A percentile compares a stretch with the other conserved stretches of the same genome.
These are phyloP conservation scores for Cyaniris semiargus DNA, from an alignment of 2,888 invertebrate species.

Conservation along the genomic window DNA sequence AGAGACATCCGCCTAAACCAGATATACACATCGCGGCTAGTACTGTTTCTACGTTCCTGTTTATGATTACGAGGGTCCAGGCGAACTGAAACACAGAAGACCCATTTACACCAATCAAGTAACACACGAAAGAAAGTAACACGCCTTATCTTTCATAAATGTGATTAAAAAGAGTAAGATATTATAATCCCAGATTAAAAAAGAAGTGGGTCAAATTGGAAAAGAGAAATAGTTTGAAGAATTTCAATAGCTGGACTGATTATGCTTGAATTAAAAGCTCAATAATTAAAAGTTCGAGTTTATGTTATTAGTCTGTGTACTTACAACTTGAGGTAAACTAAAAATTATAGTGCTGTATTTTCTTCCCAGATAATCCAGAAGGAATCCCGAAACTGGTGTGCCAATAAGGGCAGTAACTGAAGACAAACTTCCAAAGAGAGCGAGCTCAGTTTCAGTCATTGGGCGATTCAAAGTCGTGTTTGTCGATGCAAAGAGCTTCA, in stretches of 20 bases:
- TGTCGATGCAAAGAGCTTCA: constrained; percentile 53
- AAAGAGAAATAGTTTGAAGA: neutral
- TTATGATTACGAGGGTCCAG: constrained; percentile 54
- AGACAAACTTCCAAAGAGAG: constrained; percentile 52
- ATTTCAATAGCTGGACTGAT: too few relatives aligned
- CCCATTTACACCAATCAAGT: neutral
- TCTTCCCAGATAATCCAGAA: constrained; percentile 53
- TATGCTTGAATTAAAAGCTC: too few relatives aligned
- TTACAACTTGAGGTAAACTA: constrained; percentile 43
- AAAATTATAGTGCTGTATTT: constrained; percentile 46
- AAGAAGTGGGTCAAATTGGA: neutral
- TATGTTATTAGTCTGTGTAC: constrained; percentile 15
- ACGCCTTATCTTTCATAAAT: neutral
- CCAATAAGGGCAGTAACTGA: constrained; percentile 49
- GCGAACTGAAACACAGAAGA: constrained; percentile 48
- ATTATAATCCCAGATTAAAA: neutral
- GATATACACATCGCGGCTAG: constrained; percentile 54
- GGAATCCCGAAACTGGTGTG: constrained; percentile 48
- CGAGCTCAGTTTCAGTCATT: constrained; percentile 51
- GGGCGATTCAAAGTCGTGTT: constrained; percentile 50
- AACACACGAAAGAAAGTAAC: too few relatives aligned
- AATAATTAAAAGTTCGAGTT: too few relatives aligned
- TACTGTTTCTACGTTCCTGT: constrained; percentile 53
- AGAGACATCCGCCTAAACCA: constrained; percentile 53
- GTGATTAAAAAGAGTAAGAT: neutral